phyloP scores from a whole-genome alignment of 92 coral and sea anemone genomes.

The Diadumene lineata region DNA sequence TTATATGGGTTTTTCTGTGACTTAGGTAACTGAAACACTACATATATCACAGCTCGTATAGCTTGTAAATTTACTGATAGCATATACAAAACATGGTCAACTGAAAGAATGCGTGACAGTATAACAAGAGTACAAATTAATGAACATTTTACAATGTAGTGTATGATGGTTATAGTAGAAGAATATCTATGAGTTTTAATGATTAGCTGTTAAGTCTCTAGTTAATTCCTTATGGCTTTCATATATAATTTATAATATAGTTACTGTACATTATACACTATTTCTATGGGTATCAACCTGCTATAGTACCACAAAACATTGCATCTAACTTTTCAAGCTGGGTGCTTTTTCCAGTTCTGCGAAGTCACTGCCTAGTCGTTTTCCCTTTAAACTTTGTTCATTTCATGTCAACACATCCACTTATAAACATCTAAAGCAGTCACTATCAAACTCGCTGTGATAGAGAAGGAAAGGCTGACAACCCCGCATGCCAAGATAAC shows the following conservation, averaged over 20 bases:
- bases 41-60: background rate
- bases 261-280: background rate
- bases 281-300: background rate
- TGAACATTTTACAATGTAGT: too few relatives aligned
- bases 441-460: too few relatives aligned
- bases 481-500: too few relatives aligned
- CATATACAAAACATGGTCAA: background rate
- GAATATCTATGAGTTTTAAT: background rate
- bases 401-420: too few relatives aligned
- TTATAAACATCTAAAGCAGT: too few relatives aligned
- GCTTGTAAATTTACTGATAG: background rate
- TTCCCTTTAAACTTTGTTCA: too few relatives aligned
- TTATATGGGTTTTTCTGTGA: too few relatives aligned
- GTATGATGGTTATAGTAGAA: too few relatives aligned
- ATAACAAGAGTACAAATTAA: too few relatives aligned
- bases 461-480: too few relatives aligned
- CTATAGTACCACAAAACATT: background rate
- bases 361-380: too few relatives aligned
- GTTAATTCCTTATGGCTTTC: background rate
- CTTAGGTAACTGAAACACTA: background rate
- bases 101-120: too few relatives aligned
- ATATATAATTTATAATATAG: conserved; percentile 9
- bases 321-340: background rate
- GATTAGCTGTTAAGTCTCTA: background rate
- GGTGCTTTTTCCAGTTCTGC: background rate